phyloP scores from a whole-genome alignment of 2,888 invertebrate species.

The Pristionchus japonicus region DNA sequence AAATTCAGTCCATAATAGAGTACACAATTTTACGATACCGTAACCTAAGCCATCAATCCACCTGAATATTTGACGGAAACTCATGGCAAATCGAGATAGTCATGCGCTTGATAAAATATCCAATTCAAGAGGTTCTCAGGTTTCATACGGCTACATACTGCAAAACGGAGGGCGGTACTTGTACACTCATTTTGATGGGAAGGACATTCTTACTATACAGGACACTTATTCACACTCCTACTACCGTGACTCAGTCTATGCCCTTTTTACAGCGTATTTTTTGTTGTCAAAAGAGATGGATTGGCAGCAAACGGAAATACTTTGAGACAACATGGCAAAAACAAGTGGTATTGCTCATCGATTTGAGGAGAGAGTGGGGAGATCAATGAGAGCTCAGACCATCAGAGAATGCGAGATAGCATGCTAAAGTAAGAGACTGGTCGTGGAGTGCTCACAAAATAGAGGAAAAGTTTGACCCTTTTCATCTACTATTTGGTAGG shows the following conservation, averaged over 20 bases:
- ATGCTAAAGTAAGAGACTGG: slow-evolving; percentile 26
- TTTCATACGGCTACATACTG: too few species aligned
- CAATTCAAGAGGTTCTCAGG: not conserved
- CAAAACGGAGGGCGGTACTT: not conserved
- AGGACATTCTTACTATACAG: not conserved
- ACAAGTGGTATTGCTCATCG: not conserved
- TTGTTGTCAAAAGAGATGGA: not conserved
- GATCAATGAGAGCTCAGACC: not conserved
- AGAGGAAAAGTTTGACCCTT: not conserved
- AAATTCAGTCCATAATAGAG: not conserved
- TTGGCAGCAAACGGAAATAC: slow-evolving; percentile 1
- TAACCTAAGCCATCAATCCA: too few species aligned
- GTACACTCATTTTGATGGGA: not conserved
- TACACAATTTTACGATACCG: too few species aligned
- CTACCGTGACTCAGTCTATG: not conserved
- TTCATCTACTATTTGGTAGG: not conserved
- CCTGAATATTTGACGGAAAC: too few species aligned
- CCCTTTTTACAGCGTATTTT: slow-evolving; percentile 24
- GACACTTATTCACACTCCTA: slow-evolving; percentile 1
- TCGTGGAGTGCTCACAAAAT: slow-evolving; percentile 20
- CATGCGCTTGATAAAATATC: not conserved
- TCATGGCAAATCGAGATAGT: not conserved
- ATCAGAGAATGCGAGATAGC: not conserved
- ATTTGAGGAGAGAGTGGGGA: not conserved
- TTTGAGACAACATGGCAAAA: not conserved